phyloP scores from a whole-genome alignment of 2,113 vertebrate genomes.

The Calcarius ornatus region DNA sequence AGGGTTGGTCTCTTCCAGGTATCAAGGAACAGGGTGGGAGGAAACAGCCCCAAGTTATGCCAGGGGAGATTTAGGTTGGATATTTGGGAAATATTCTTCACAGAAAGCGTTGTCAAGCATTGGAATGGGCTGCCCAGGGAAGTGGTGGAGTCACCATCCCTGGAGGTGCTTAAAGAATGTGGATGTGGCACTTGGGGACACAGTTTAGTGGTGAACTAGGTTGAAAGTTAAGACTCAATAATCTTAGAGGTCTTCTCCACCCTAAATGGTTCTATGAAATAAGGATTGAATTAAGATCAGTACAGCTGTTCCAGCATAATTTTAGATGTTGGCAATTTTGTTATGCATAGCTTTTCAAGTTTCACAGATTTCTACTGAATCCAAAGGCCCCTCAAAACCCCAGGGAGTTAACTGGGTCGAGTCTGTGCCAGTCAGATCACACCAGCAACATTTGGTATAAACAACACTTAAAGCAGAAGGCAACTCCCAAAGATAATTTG shows the following conservation, averaged over 20 bases:
- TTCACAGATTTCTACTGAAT: neutral
- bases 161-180: neutral
- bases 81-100: neutral
- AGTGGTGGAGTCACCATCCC: neutral
- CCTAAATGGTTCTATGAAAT: neutral
- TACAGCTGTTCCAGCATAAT: neutral
- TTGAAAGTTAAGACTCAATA: neutral
- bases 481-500: neutral
- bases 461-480: neutral
- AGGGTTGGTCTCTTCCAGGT: neutral
- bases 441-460: neutral
- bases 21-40: neutral
- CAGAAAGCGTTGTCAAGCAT: neutral
- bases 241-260: neutral
- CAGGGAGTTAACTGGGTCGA: neutral
- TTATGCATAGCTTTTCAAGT: neutral
- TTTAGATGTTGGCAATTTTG: neutral
- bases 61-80: neutral
- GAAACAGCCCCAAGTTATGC: neutral
- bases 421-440: neutral
- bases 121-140: neutral
- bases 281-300: neutral
- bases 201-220: neutral
- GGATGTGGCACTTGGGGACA: neutral
- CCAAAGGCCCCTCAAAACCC: neutral